Evolutionary conservation across 2,888 invertebrate species (phyloP), one percentile per base, ranked within the genome.

Genomic region (Hecatera dysodea): DNA sequence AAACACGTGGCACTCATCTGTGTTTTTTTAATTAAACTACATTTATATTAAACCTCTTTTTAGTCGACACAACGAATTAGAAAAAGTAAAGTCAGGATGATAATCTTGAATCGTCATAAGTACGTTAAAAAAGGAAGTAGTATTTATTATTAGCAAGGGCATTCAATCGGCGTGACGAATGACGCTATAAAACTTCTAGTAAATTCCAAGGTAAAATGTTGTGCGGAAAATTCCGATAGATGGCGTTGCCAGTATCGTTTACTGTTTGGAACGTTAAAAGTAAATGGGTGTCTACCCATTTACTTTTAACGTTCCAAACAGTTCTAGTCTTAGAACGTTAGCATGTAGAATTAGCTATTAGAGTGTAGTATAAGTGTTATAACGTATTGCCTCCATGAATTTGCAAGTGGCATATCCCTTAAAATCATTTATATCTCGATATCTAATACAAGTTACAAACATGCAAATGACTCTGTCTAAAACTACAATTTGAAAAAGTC

Each of bases 1-100:
- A 91, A 92, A 92, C 83, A 86, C 82, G 46, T 86, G 64, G 82
- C 88, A 90, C 89, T 59, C 62, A 56, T 48, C 0, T 33, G 52
- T 15, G 15, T 46, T 46, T 70, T 67, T 50, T 27, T 71, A 69
- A 60, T 12, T 36, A 68, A 75, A 56, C n/a, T n/a, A n/a, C n/a
- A n/a, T 22, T 19, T 7, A 33, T 12, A 61, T 15, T 1, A 15
- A 24, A 17, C 44, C 8, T 44, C 44, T 44, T 44, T 44, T 44
- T 7, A 7, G 8, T 1, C 44, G 7, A 19, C 5, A 44, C 44
- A 15, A 44, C 17, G 1, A 44, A 44, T 44, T 39, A 9, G 1
- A 44, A 15, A 19, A 19, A 44, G 44, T 44, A 7, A 19, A 44
- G 1, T 19, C 7, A n/a, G n/a, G n/a, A n/a, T n/a, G n/a, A 19